Base-by-base conservation (phyloP, 1,140 invertebrate genomes). In the Himalopsyche phryganea region DNA sequence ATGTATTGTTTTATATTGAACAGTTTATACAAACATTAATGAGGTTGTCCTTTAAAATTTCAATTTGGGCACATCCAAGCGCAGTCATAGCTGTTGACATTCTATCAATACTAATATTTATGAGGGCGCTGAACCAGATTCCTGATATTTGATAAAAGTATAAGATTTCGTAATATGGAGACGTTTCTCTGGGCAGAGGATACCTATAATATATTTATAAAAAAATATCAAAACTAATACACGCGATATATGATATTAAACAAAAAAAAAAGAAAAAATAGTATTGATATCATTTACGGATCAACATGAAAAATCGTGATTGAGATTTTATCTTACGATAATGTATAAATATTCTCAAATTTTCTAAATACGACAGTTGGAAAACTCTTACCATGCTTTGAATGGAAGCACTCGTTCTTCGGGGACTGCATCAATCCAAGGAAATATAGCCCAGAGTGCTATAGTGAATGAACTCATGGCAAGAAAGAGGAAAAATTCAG, bases 101-200 rank as follows among this genome's bases (percentile, higher is more conserved):
- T 17, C 65, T 66, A 61, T 72, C 68, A 9, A 69, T 53, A 14
- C 65, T 65, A 2, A 64, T 54, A 61, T 69, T 71, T 9, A 65
- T 50, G n/a, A 61, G 20, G 5, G 69, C 65, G 13, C 66, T 67
- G 36, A 66, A 67, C 28, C 50, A 50, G 32, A 67, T 62, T 41
- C 65, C 50, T 4, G 15, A 7, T 13, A 65, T 57, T 58, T 66
- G 65, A 49, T 64, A 66, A 45, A 50, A 46, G 52, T 62, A 66
- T 1, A 59, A 15, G 6, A 66, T n/a, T 52, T 62, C 65, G 48
- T 61, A 66, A 15, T 59, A 58, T 11, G 62, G 57, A 13, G 55
- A 41, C 9, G 13, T 6, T 13, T 60, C 44, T 5, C 19, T 23
- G 38, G 51, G 56, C 45, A 62, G 17, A 15, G 65, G 65, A 62